These are phyloP conservation scores for Ganaspis brasiliensis DNA, from an alignment of 2,888 invertebrate genomes.

Conservation along the genomic window DNA sequence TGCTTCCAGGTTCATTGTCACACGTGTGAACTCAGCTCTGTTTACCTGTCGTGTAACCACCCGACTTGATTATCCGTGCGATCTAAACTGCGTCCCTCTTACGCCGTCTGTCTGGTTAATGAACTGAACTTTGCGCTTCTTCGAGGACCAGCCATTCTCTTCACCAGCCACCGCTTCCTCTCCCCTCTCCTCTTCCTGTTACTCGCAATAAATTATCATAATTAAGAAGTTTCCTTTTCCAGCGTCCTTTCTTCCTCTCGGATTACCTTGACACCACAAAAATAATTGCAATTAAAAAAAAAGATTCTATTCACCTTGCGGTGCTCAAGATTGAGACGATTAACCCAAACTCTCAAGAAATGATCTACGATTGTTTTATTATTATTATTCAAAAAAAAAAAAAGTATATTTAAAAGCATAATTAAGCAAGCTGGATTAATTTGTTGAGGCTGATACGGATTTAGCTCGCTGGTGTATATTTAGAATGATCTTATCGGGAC, in stretches of 20 bases:
- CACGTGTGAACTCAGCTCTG: slow-evolving; percentile 72
- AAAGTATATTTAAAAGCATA: background rate
- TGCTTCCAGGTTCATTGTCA: slow-evolving; percentile 75
- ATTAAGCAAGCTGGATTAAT: slow-evolving; percentile 60
- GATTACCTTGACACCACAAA: too few species aligned
- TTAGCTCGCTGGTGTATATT: slow-evolving; percentile 75
- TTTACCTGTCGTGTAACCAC: slow-evolving; percentile 65
- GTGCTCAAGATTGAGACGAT: too few species aligned
- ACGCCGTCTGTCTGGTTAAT: slow-evolving; percentile 70
- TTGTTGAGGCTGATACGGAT: slow-evolving; percentile 70
- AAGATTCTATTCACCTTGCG: too few species aligned
- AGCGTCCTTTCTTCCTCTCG: background rate
- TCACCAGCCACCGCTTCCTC: slow-evolving; percentile 2
- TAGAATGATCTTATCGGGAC: slow-evolving; percentile 76
- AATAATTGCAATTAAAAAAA: too few species aligned
- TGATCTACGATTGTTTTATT: too few species aligned
- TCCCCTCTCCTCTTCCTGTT: slow-evolving; percentile 15
- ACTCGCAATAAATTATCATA: slow-evolving; percentile 36
- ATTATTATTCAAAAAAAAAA: too few species aligned
- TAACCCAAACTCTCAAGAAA: too few species aligned
- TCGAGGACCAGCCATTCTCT: slow-evolving; percentile 15
- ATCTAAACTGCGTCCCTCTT: slow-evolving; percentile 68
- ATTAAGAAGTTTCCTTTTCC: slow-evolving; percentile 4
- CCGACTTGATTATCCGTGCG: slow-evolving; percentile 64
- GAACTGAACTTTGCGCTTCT: slow-evolving; percentile 61